phyloP scores from a whole-genome alignment of 2,888 invertebrate species.

The Plagiodera versicolora region DNA sequence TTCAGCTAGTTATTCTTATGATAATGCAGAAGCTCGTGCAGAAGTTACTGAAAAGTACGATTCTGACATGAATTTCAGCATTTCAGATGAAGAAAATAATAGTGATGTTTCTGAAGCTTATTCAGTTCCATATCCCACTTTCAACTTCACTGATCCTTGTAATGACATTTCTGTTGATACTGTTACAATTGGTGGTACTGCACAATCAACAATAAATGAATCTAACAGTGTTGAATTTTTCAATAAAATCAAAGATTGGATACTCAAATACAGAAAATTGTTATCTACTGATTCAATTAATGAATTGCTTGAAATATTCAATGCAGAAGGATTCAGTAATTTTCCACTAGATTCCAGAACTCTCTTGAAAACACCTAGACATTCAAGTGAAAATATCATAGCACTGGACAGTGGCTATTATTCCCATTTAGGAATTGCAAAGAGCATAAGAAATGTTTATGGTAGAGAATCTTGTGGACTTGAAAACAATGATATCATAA shows the following conservation, averaged over 20 bases:
- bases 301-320: constrained; percentile 1
- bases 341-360: constrained; percentile 1
- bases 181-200: neutral
- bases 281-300: constrained; percentile 1
- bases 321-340: neutral
- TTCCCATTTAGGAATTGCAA: constrained; percentile 3
- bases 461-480: neutral
- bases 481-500: constrained; percentile 11
- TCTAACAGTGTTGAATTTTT: neutral
- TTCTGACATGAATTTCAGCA: neutral
- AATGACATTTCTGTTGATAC: neutral
- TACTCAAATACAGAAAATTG: constrained; percentile 1
- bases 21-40: constrained; percentile 1
- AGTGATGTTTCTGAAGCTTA: constrained; percentile 2
- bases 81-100: neutral
- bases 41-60: constrained; percentile 9
- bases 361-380: neutral
- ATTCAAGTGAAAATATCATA: neutral
- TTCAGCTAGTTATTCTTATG: constrained; percentile 6
- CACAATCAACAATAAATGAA: neutral
- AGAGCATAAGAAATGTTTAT: neutral
- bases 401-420: neutral
- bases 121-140: constrained; percentile 5
- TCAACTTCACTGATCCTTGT: neutral
- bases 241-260: neutral